Conservation (phyloP, 2,888 invertebrate species). For the Nomada fucata region DNA sequence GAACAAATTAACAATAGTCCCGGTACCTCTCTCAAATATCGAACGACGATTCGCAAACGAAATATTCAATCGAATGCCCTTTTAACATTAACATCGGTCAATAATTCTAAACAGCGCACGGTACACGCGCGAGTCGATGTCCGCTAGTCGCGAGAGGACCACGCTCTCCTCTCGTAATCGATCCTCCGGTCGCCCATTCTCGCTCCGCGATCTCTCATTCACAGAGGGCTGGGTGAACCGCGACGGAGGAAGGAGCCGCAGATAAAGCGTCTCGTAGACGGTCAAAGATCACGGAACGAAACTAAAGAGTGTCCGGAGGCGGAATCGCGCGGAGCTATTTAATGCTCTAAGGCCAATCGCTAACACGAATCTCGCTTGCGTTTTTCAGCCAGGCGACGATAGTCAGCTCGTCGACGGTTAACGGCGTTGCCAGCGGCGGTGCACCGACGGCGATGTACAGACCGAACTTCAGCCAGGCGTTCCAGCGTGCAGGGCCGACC, state of each 20-base stretch:
- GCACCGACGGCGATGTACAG: constrained; percentile 89
- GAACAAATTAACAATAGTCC: no score
- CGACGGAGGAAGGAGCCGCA: constrained; percentile 17
- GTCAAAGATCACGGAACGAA: constrained; percentile 70
- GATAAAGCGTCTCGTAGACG: constrained; percentile 62
- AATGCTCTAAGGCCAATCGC: constrained; percentile 43
- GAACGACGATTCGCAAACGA: no score
- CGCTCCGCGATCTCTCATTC: constrained; percentile 54
- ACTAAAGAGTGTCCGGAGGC: constrained; percentile 45
- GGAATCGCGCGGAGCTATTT: constrained; percentile 56
- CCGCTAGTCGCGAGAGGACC: background rate
- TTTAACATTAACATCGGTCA: background rate
- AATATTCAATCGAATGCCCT: no score
- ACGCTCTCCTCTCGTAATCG: constrained; percentile 22
- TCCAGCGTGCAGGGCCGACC: constrained; percentile 87
- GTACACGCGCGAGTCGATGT: background rate
- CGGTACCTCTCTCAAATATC: no score
- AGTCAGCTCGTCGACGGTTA: constrained; percentile 85
- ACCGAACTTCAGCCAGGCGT: constrained; percentile 90
- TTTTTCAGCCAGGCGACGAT: constrained; percentile 87
- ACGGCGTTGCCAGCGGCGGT: constrained; percentile 83
- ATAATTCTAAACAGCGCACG: background rate
- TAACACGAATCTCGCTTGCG: constrained; percentile 62
- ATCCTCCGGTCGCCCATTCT: constrained; percentile 25
- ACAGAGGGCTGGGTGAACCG: constrained; percentile 26